Conservation (phyloP, 2,888 invertebrate genomes). For the Epinotia brunnichana region DNA sequence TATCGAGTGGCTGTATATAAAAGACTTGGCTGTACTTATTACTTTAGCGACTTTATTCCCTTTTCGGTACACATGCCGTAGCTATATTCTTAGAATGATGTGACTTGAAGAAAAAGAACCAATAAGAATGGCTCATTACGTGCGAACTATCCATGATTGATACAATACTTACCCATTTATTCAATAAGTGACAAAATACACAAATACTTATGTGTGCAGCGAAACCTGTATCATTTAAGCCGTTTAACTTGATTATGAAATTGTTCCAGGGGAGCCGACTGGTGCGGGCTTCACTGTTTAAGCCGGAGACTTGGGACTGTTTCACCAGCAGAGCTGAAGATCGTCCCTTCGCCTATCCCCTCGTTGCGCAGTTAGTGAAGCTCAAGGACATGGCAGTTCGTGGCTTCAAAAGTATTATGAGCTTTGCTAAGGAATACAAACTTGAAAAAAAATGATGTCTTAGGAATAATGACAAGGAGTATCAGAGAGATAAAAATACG, state of each 20-base stretch:
- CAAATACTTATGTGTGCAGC: no score
- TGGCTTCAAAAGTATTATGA: conserved; percentile 59
- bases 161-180: no score
- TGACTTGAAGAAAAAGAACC: no score
- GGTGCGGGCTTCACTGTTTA: conserved; percentile 61
- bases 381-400: conserved; percentile 67
- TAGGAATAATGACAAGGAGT: no score
- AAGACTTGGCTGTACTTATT: no score
- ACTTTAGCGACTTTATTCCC: no score
- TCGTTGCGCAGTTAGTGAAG: conserved; percentile 63
- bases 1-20: no score
- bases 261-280: conserved; percentile 68
- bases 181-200: no score
- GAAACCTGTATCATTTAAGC: background rate
- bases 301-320: conserved; percentile 60
- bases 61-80: no score
- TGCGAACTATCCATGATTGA: no score
- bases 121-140: no score
- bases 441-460: conserved; percentile 43
- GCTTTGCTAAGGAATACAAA: conserved; percentile 55
- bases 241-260: background rate
- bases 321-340: conserved; percentile 70
- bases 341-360: conserved; percentile 66
- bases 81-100: no score
- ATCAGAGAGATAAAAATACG: background rate